Evolutionary conservation across 30 jellyfish, hydroid and myxozoan genomes (phyloP), one percentile per base, ranked within the genome.

Genomic region (Sanderia malayensis): DNA sequence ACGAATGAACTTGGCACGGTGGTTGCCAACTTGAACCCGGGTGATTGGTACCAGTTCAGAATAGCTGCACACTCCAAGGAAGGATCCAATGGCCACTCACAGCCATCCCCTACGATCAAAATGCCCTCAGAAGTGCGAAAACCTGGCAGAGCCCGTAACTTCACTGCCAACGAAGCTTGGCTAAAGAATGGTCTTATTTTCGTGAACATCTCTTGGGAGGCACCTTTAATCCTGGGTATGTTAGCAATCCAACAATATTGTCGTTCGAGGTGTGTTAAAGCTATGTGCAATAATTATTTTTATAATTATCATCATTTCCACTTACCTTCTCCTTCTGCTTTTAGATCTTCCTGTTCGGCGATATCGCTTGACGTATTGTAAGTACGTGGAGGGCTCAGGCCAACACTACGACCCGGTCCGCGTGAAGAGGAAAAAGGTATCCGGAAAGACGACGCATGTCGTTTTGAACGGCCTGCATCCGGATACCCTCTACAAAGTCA

Each of bases 41-140:
- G 95, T 0, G 74, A 84, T 19, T 83, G 86, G 83, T 72, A 83
- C 25, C 95, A 83, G 46, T 45, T 83, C 21, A 72, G 88, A 15
- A 86, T 83, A 15, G 49, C 68, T 0, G 95, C 83, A 0, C 65
- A 41, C 45, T 71, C 82, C 1, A 22, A 47, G 46, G 59, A 83
- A 71, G 95, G 95, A 20, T 37, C 84, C 0, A 71, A 74, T 31
- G 95, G 95, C 31, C 72, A 4, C 2, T 61, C 84, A 22, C 52
- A 61, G 59, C 83, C 67, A 7, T 68, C 87, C 29, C 1, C 58
- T 0, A 23, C 66, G 1, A n/a, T 71, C 2, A 64, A 70, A 31
- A 49, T 83, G 25, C 62, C 83, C 21, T 23, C 62, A 21, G 69
- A 30, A 18, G 22, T 72, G 11, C 69, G 85, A 11, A 53, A 73